These are phyloP conservation scores for Heliothis subflexa DNA, from an alignment of 1,140 invertebrate genomes.

Conservation along the genomic window DNA sequence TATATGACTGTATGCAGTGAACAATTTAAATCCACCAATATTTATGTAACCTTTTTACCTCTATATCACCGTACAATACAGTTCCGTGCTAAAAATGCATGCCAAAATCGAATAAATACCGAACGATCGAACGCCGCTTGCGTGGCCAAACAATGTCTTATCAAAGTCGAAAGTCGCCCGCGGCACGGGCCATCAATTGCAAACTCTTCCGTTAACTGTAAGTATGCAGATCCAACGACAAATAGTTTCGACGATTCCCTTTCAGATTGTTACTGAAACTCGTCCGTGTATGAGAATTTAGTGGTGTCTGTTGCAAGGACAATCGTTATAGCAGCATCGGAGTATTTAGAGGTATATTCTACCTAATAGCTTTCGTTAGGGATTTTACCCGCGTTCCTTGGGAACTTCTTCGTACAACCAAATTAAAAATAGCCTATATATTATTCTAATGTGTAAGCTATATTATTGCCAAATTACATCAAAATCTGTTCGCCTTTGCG, in stretches of 20 bases:
- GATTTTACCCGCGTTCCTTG: too few relatives aligned
- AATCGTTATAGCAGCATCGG: too few relatives aligned
- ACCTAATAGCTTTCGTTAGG: too few relatives aligned
- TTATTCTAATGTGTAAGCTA: too few relatives aligned
- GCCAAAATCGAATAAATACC: conserved; percentile 1
- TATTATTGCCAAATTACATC: too few relatives aligned
- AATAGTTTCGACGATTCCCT: conserved; percentile 34
- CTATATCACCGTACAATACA: background rate
- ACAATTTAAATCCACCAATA: background rate
- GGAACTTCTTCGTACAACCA: too few relatives aligned
- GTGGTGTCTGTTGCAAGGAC: background rate
- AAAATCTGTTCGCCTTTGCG: too few relatives aligned
- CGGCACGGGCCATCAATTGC: conserved; percentile 39
- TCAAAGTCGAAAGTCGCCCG: conserved; percentile 38
- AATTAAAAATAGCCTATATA: too few relatives aligned
- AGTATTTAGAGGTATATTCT: too few relatives aligned
- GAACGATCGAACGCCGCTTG: background rate
- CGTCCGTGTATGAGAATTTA: background rate
- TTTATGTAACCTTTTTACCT: background rate
- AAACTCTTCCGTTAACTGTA: conserved; percentile 43
- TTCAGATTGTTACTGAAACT: conserved; percentile 22
- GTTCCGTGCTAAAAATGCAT: background rate
- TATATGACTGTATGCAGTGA: background rate
- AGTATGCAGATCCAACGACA: conserved; percentile 46
- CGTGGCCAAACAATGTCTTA: conserved; percentile 31